These are phyloP conservation scores for Apostichopus parvimensis DNA, from an alignment of 35 echinoderm and acorn worm genomes.

Conservation along the genomic window DNA sequence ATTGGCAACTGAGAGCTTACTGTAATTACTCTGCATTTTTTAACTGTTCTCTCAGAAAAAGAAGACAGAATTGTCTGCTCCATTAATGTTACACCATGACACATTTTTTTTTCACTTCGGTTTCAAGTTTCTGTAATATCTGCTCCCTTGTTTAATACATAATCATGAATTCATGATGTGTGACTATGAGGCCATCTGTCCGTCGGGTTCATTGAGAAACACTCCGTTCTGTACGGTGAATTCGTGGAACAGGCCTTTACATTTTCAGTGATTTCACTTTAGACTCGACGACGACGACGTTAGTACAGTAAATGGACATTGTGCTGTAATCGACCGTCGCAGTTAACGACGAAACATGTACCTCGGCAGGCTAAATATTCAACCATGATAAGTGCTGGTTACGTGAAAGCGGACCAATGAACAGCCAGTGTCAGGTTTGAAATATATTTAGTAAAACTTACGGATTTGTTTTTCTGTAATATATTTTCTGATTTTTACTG, in stretches of 20 bases:
- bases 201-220: not conserved
- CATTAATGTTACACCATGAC: too few relatives aligned
- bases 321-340: not conserved
- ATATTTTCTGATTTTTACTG: too few relatives aligned
- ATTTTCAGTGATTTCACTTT: too few relatives aligned
- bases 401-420: not conserved
- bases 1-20: too few relatives aligned
- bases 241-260: not conserved
- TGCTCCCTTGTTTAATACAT: not conserved
- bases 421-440: not conserved
- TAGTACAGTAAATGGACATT: not conserved
- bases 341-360: not conserved
- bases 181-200: constrained; percentile 3
- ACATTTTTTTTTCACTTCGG: not conserved
- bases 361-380: not conserved
- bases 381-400: not conserved
- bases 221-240: not conserved
- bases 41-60: too few relatives aligned
- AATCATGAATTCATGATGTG: not conserved
- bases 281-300: too few relatives aligned
- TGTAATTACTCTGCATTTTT: too few relatives aligned
- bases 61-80: too few relatives aligned
- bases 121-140: not conserved
- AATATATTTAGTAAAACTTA: too few relatives aligned
- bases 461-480: too few relatives aligned